phyloP scores from a whole-genome alignment of 2,797 vertebrate genomes.

The Coccyzus lansbergi region DNA sequence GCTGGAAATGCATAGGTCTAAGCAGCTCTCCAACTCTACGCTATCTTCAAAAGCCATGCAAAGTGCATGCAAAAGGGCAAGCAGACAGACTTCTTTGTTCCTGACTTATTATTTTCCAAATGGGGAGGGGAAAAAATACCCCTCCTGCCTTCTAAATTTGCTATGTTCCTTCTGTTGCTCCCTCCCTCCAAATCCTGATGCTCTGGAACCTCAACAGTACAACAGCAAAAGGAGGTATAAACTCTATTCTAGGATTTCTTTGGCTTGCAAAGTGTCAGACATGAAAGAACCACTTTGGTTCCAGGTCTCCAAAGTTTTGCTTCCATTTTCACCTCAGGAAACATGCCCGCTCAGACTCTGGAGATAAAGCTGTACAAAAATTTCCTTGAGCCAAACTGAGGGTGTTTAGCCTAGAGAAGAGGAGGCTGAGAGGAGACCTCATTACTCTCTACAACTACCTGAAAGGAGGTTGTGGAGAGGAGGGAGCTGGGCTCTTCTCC shows the following conservation, averaged over 20 bases:
- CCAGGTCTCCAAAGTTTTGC: fast-evolving
- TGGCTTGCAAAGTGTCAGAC: background rate
- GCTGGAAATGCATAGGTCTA: background rate
- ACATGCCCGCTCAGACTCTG: background rate
- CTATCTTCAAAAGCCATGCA: background rate
- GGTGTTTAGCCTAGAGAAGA: too few species aligned
- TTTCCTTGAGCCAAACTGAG: background rate
- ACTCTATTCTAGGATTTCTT: background rate
- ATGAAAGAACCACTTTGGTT: background rate
- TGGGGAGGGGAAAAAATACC: background rate
- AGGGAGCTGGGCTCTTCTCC: too few species aligned
- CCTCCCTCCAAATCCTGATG: background rate
- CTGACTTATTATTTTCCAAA: background rate
- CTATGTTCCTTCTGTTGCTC: background rate
- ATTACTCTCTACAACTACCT: too few species aligned
- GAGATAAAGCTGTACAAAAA: background rate
- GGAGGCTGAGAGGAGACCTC: too few species aligned
- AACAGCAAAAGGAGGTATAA: fast-evolving
- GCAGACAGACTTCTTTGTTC: background rate
- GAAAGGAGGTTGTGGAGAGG: too few species aligned
- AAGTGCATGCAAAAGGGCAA: background rate
- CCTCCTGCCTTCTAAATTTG: background rate
- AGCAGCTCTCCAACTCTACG: background rate
- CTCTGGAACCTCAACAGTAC: background rate
- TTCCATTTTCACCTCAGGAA: background rate